Conservation (phyloP, 2,113 vertebrate species). For the Microcebus jonahi region DNA sequence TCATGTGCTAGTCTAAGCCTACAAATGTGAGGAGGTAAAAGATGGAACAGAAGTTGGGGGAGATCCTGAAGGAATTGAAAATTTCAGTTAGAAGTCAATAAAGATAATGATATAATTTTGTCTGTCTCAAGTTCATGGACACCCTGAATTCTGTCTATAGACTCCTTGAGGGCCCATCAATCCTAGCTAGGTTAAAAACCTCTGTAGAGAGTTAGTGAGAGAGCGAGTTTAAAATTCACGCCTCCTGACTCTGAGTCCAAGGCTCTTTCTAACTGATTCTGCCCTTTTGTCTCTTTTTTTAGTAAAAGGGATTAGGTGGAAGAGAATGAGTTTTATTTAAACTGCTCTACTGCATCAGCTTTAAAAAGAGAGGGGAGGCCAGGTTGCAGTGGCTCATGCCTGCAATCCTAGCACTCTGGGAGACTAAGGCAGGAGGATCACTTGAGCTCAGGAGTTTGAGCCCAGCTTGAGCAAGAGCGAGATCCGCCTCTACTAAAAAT, state of each 20-base stretch:
- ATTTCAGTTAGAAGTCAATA: conserved; percentile 13
- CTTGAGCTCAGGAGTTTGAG: no score
- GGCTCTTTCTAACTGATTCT: not conserved
- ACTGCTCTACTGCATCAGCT: not conserved
- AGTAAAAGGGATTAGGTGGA: not conserved
- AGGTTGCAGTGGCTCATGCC: no score
- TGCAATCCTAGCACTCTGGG: no score
- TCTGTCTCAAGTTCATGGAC: conserved; percentile 25
- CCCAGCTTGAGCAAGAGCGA: no score
- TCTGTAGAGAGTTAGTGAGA: not conserved
- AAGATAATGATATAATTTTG: conserved; percentile 25
- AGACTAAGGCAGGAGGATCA: no score
- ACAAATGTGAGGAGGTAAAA: not conserved
- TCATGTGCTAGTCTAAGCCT: not conserved
- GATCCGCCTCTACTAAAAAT: no score
- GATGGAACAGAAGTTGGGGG: not conserved
- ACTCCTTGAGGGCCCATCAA: not conserved
- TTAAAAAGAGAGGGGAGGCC: not conserved
- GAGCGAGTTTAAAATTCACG: not conserved
- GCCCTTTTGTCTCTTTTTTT: not conserved
- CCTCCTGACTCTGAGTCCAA: not conserved
- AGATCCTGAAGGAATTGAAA: not conserved
- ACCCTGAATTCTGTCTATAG: not conserved
- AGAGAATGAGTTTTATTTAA: conserved; percentile 41
- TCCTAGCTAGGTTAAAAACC: not conserved